A percentile compares a stretch with the other conserved stretches of the same genome.
phyloP scores from a whole-genome alignment of 23 tunicate species.

The Diplosoma virens region DNA sequence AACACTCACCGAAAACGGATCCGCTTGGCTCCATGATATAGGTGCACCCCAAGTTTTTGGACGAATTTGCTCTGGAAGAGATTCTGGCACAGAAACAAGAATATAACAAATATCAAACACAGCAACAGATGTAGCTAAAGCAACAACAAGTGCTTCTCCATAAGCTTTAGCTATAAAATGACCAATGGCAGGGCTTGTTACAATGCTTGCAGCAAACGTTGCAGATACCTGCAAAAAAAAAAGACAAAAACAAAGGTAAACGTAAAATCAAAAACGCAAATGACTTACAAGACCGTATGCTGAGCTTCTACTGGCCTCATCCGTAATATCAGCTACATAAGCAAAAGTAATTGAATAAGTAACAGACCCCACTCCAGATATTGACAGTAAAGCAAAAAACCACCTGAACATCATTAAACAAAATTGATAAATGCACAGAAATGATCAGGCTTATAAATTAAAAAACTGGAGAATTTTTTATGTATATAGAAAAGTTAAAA shows the following conservation, averaged over 20 bases:
- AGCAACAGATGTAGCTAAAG: conserved; percentile 84
- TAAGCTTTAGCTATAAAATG: conserved; percentile 60
- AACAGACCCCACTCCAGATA: conserved; percentile 86
- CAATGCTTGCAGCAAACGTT: conserved; percentile 97
- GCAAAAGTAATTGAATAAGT: conserved; percentile 96
- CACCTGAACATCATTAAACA: conserved; percentile 89
- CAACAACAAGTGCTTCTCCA: conserved; percentile 69
- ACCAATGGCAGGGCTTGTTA: conserved; percentile 96
- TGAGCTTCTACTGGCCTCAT: conserved; percentile 88
- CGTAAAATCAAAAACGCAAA: background rate
- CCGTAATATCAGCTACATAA: conserved; percentile 98
- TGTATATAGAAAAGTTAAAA: too few species aligned
- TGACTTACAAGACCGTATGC: conserved; percentile 91
- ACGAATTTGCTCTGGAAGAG: conserved; percentile 72
- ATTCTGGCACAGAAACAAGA: conserved; percentile 94
- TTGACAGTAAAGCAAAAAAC: conserved; percentile 91
- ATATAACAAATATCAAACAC: conserved; percentile 84
- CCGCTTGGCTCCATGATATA: conserved; percentile 86
- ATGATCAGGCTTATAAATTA: too few species aligned
- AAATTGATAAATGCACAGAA: too few species aligned
- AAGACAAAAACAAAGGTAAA: background rate
- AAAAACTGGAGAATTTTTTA: too few species aligned
- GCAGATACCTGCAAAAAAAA: conserved; percentile 74
- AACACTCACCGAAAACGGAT: conserved; percentile 79
- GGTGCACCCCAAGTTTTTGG: conserved; percentile 65